phyloP scores from a whole-genome alignment of 2,888 invertebrate species.

The Clitarchus hookeri region DNA sequence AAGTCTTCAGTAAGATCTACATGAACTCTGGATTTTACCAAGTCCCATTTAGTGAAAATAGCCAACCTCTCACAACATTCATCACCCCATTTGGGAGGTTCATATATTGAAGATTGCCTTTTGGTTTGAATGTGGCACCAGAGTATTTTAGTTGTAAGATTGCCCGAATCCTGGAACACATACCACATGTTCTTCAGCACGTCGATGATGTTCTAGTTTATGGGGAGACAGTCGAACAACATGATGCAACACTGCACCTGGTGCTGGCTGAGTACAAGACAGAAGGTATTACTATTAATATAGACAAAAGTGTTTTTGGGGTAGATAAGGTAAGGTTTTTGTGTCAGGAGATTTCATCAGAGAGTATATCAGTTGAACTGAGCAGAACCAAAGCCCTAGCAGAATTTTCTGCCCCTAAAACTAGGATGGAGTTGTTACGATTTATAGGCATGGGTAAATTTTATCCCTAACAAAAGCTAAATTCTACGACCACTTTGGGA shows the following conservation, averaged over 20 bases:
- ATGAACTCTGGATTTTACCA: background rate
- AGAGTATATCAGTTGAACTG: background rate
- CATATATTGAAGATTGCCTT: background rate
- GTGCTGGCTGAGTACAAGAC: background rate
- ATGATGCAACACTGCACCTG: background rate
- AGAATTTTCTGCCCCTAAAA: background rate
- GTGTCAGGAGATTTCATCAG: background rate
- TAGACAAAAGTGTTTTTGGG: background rate
- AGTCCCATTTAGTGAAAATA: background rate
- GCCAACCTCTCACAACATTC: background rate
- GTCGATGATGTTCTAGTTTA: background rate
- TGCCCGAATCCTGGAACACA: background rate
- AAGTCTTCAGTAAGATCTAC: background rate
- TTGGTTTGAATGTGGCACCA: background rate
- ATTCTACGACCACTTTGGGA: too few species aligned
- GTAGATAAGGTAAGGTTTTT: background rate
- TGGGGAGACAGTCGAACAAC: background rate
- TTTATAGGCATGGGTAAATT: background rate
- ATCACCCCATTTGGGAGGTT: slow-evolving; percentile 10
- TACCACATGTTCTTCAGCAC: background rate
- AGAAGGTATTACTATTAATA: background rate
- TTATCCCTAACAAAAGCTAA: too few species aligned
- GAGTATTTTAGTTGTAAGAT: slow-evolving; percentile 1
- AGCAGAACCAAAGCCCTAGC: background rate
- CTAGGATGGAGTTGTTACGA: background rate